Evolutionary conservation across 2,888 invertebrate genomes (phyloP), one percentile per base, ranked within the genome.

Genomic region (Lochmaea crataegi): DNA sequence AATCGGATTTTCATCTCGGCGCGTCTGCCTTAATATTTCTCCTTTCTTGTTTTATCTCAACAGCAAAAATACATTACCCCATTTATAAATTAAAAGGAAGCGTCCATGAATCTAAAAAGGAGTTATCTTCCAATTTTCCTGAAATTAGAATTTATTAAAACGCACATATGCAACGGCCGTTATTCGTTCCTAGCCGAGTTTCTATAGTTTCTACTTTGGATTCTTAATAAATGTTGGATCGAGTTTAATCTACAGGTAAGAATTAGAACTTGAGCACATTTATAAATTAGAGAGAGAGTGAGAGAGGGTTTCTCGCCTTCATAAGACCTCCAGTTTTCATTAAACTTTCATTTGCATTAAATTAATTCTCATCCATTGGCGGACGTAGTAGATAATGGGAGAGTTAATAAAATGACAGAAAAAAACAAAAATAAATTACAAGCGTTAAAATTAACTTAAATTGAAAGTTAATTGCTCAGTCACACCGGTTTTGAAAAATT

Each of bases 221-320:
- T 63, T 63, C 61, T 63, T 61, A 61, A 61, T 61, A 63, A 63
- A 63, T 16, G 61, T 42, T 63, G 41, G 61, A 26, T 63, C 18
- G 12, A 63, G 42, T 63, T 63, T 63, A 63, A 63, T 63, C 61
- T 63, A 63, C 61, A 63, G 61, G 61, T 63, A 63, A 63, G 61
- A 63, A 42, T 63, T 63, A 63, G 18, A 63, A 63, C 11, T 41
- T 42, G 41, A 61, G 61, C 16, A 18, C 11, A 41, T 38, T 38
- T 41, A 63, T 63, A 63, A 63, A 63, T 63, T 42, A 63, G 42
- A 32, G 7, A 32, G 32, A 32, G 3, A 26, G 26, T 3, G 32
- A 22, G n/a, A 42, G 42, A 42, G n/a, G 41, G 61, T 16, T 60
- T 60, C 60, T 32, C 60, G 60, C 60, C 14, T 60, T 60, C 7